A percentile compares a stretch with the other conserved stretches of the same genome.
phyloP scores from a whole-genome alignment of 2,888 invertebrate species.

The Esperia sulphurella region DNA sequence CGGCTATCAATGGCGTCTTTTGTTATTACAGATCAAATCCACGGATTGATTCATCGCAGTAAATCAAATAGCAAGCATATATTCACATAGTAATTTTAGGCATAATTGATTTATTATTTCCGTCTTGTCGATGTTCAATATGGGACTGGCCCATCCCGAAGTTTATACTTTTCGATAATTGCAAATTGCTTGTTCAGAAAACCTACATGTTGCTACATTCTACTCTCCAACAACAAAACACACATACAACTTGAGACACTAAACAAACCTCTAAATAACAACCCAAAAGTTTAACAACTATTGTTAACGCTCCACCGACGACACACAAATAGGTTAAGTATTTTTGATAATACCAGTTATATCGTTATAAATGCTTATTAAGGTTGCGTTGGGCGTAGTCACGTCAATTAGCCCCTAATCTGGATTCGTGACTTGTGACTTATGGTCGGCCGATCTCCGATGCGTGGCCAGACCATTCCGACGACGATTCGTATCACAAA shows the following conservation, averaged over 20 bases:
- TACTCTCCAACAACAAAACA: neutral
- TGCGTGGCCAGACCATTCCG: constrained; percentile 47
- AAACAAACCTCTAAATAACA: constrained; percentile 7
- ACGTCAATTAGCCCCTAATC: constrained; percentile 69
- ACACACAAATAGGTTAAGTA: constrained; percentile 66
- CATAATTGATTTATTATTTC: no score
- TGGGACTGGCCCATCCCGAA: no score
- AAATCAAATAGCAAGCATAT: no score
- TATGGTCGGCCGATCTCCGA: constrained; percentile 67
- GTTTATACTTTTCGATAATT: no score
- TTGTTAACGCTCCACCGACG: constrained; percentile 21
- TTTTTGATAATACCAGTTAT: constrained; percentile 70
- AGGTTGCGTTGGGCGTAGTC: constrained; percentile 56
- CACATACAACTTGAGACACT: neutral
- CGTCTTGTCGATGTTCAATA: no score
- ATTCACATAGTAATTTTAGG: no score
- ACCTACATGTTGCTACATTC: neutral
- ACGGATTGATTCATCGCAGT: no score
- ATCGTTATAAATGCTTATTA: constrained; percentile 73
- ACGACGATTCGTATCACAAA: constrained; percentile 49
- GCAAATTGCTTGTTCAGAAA: no score
- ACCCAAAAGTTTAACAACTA: constrained; percentile 14
- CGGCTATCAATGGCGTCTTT: no score
- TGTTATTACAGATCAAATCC: no score
- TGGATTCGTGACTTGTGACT: constrained; percentile 74